Conservation (phyloP, 2,113 vertebrate species). For the Danio rerio region GRCz12tu NC_133183.1:20489001-20489500, state of each 20-base stretch:
- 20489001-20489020: background rate
- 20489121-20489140: conserved; percentile 45
- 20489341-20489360: background rate
- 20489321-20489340: background rate
- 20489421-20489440: conserved; percentile 1
- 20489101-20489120: background rate
- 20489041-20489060: conserved; percentile 19
- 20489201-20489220: background rate
- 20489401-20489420: background rate
- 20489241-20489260: background rate
- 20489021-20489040: background rate
- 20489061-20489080: background rate
- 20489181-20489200: conserved; percentile 6
- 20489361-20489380: background rate
- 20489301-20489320: background rate
- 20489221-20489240: background rate
- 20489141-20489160: background rate
- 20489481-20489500: background rate
- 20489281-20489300: background rate
- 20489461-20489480: background rate
- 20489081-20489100: conserved; percentile 24
- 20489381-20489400: background rate
- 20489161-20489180: background rate
- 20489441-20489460: background rate
- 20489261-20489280: conserved; percentile 15